Evolutionary conservation across 1,140 invertebrate genomes (phyloP).

Genomic region (Drosophila leontia): DNA sequence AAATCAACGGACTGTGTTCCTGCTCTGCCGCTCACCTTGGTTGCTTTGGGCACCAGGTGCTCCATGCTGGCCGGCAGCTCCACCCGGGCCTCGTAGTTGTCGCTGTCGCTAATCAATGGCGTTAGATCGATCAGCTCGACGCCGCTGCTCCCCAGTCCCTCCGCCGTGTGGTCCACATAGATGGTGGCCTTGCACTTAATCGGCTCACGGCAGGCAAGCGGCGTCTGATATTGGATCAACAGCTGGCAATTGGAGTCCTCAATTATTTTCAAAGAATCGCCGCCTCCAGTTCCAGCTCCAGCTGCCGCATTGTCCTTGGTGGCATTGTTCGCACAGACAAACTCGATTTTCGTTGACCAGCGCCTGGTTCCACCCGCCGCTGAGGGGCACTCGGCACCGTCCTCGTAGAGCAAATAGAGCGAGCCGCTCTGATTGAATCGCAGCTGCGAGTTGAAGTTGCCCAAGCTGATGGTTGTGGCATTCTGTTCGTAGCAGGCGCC

Average conservation of each 20-base stretch:
- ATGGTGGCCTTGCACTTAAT: conserved; percentile 73
- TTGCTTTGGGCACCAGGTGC: conserved; percentile 70
- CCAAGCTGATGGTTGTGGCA: conserved; percentile 78
- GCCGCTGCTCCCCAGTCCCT: conserved; percentile 56
- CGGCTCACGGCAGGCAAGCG: conserved; percentile 85
- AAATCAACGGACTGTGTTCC: conserved; percentile 44
- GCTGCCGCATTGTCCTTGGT: conserved; percentile 60
- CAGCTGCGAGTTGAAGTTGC: conserved; percentile 85
- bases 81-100: conserved; percentile 85
- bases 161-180: conserved; percentile 56
- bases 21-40: conserved; percentile 67
- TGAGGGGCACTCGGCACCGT: conserved; percentile 83
- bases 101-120: conserved; percentile 82
- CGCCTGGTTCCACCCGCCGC: conserved; percentile 39
- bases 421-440: conserved; percentile 85
- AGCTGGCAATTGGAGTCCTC: conserved; percentile 85
- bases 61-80: conserved; percentile 63
- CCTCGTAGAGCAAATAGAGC: conserved; percentile 86
- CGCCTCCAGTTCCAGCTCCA: conserved; percentile 8
- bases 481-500: conserved; percentile 73
- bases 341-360: conserved; percentile 86
- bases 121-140: conserved; percentile 84
- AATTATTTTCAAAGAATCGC: conserved; percentile 81
- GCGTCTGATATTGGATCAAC: conserved; percentile 85
- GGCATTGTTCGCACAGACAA: conserved; percentile 85